Evolutionary conservation across 1,140 invertebrate species (phyloP).

Genomic region (Asobara japonica): DNA sequence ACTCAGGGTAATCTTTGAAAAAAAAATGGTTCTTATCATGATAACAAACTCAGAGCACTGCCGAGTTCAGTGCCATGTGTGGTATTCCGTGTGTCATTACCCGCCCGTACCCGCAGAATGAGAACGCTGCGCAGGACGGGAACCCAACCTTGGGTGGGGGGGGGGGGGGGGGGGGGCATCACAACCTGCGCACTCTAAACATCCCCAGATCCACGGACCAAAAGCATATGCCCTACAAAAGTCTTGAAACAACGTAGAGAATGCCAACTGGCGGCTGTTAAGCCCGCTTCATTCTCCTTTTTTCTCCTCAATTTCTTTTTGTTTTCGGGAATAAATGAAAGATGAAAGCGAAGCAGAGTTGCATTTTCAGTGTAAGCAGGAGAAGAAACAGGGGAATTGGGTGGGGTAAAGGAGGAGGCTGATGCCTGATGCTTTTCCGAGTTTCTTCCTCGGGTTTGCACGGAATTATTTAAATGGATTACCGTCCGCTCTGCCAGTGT

Average conservation of each 20-base stretch:
- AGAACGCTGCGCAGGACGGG: no score
- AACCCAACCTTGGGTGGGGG: no score
- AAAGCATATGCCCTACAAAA: neutral
- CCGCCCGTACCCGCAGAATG: no score
- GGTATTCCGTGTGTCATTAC: no score
- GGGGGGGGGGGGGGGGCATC: no score
- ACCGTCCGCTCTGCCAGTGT: slow-evolving; percentile 48
- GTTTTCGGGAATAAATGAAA: slow-evolving; percentile 29
- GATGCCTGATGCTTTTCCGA: slow-evolving; percentile 1
- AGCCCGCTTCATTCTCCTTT: slow-evolving; percentile 30
- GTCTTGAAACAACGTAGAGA: neutral
- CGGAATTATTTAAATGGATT: slow-evolving; percentile 66
- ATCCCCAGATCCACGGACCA: no score
- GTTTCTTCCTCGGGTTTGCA: slow-evolving; percentile 43
- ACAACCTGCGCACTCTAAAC: no score
- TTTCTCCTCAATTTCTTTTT: neutral
- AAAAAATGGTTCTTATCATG: no score
- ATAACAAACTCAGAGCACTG: no score
- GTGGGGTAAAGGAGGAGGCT: neutral
- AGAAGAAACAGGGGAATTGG: neutral
- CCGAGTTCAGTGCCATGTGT: no score
- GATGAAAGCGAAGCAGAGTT: slow-evolving; percentile 12
- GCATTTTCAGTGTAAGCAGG: slow-evolving; percentile 21
- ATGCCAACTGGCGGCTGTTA: slow-evolving; percentile 34
- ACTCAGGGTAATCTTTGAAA: no score